Evolutionary conservation across 2,797 vertebrate genomes (phyloP), one percentile per base, ranked within the genome.

Genomic region (Siniperca scherzeri): DNA sequence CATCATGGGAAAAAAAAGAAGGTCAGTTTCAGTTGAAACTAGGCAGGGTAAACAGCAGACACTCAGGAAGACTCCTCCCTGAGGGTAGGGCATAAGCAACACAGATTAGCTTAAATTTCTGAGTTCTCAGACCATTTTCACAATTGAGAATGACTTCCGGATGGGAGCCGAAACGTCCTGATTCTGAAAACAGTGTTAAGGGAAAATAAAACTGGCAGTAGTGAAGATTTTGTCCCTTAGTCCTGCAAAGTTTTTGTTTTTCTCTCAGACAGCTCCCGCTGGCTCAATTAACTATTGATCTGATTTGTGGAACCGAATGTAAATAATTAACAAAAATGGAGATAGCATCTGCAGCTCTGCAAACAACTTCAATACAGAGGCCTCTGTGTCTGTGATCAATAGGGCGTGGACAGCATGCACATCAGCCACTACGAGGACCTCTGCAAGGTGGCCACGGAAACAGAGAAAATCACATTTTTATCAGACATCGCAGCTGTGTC

Each of bases 251-350:
- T 91, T 90, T 85, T 77, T 21, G 21, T 86, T 89, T 88, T 90
- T 82, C 81, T 77, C 74, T 46, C 61, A 71, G 77, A 86, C 77
- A 84, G 83, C 82, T 89, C 88, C 81, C 27, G 38, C 86, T 70
- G 72, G 83, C 91, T 94, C 93, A 93, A 94, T 94, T 94, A 95
- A 93, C 83, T 92, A 94, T 94, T 93, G 93, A 95, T 95, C 91
- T 93, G 86, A 93, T 93, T 88, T 89, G 87, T 82, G 89, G 83
- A 92, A 84, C 85, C n/a, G 33, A 93, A 93, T 92, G 90, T 93
- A 93, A 94, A 95, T 93, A 92, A 94, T 93, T 93, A 92, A 93
- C 89, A 91, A 87, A 93, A 86, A 83, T 70, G 70, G 78, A 93
- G 95, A 94, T 93, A 93, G 90, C 89, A 94, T 94, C 93, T 94